These are phyloP conservation scores for Lasioglossum malachurum DNA, from an alignment of 2,888 invertebrate species.

Conservation along the genomic window DNA sequence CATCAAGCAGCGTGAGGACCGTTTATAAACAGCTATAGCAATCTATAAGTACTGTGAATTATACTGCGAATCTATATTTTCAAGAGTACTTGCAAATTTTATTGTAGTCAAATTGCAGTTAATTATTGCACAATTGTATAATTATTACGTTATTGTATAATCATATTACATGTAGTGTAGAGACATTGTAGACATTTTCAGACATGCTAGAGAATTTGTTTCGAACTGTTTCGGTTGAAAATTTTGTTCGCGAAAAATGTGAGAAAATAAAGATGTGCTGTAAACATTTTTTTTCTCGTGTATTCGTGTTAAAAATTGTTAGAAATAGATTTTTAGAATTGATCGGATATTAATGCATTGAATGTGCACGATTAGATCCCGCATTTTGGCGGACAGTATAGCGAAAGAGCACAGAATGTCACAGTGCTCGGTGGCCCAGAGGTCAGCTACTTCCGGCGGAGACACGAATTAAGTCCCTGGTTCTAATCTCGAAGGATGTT, in stretches of 20 bases:
- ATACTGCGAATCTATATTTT: neutral
- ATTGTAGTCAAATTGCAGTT: too few species aligned
- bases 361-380: neutral
- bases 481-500: constrained; percentile 72
- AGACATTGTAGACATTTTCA: neutral
- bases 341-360: neutral
- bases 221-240: neutral
- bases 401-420: neutral
- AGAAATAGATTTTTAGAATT: neutral
- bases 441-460: constrained; percentile 70
- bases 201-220: neutral
- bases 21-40: neutral
- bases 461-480: constrained; percentile 70
- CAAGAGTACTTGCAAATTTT: neutral
- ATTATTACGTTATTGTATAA: too few species aligned
- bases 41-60: neutral
- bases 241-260: neutral
- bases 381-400: neutral
- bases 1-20: neutral
- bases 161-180: too few species aligned
- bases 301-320: neutral
- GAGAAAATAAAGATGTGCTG: too few species aligned
- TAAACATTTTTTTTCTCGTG: neutral
- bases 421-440: constrained; percentile 8
- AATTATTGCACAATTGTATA: too few species aligned